A percentile compares a stretch with the other conserved stretches of the same genome.
These are phyloP conservation scores for Tragelaphus imberbis DNA, from an alignment of 2,113 vertebrate species.

Conservation along the genomic window DNA sequence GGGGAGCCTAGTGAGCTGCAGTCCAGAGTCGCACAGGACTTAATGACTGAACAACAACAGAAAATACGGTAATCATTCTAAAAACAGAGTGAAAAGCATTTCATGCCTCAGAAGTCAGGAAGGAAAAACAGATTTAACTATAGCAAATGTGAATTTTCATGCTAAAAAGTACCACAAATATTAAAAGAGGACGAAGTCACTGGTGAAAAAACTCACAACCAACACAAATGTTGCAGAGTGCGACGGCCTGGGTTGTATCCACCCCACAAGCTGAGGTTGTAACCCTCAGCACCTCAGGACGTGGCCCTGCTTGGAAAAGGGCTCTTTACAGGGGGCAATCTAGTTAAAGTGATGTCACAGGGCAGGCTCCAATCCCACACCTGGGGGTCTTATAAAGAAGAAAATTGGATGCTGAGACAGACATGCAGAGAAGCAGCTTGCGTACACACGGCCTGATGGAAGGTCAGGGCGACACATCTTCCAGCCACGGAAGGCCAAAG, in stretches of 20 bases:
- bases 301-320: neutral
- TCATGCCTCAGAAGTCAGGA: neutral
- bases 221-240: neutral
- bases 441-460: neutral
- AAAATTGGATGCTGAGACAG: neutral
- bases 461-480: neutral
- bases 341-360: neutral
- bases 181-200: neutral
- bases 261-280: neutral
- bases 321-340: neutral
- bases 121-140: neutral
- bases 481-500: neutral
- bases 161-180: neutral
- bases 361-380: neutral
- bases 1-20: neutral
- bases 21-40: neutral
- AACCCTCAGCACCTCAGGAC: neutral
- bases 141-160: neutral
- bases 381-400: neutral
- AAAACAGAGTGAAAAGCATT: neutral
- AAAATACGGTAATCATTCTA: neutral
- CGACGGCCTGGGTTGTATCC: neutral
- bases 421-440: neutral
- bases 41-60: accelerated
- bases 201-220: neutral